These are phyloP conservation scores for Calliopum simillimum DNA, from an alignment of 2,888 invertebrate species.

Conservation along the genomic window DNA sequence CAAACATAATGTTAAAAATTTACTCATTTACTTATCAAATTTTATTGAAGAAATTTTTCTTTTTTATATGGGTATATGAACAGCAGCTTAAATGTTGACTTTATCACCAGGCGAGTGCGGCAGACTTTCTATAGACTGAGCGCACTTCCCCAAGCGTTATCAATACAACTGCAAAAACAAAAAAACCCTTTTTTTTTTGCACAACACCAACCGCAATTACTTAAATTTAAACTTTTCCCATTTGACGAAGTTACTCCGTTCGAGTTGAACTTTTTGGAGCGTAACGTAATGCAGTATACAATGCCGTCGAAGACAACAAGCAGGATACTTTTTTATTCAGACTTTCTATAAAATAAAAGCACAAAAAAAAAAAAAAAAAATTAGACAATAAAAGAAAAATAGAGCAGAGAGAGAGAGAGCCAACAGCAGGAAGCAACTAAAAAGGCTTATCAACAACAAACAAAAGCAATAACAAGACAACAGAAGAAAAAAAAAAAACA, in stretches of 20 bases:
- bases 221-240: constrained; percentile 33
- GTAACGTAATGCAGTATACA: background rate
- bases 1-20: no score
- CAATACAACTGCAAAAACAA: no score
- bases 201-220: constrained; percentile 24
- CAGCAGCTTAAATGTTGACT: no score
- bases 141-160: no score
- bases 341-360: background rate
- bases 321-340: background rate
- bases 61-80: no score
- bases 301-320: constrained; percentile 4
- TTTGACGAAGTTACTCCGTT: constrained; percentile 28
- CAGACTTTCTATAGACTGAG: no score
- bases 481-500: background rate
- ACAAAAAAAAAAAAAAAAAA: background rate
- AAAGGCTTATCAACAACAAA: background rate
- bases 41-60: no score
- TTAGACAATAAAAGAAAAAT: no score
- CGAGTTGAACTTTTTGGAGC: constrained; percentile 3
- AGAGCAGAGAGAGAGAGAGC: background rate
- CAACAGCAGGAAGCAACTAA: constrained; percentile 4
- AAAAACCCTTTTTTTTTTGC: background rate
- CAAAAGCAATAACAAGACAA: constrained; percentile 6
- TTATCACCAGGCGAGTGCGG: no score
- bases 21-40: no score